A percentile compares a stretch with the other conserved stretches of the same genome.
These are phyloP conservation scores for Rhinoderma darwinii DNA, from an alignment of 2,113 vertebrate species.

Conservation along the genomic window DNA sequence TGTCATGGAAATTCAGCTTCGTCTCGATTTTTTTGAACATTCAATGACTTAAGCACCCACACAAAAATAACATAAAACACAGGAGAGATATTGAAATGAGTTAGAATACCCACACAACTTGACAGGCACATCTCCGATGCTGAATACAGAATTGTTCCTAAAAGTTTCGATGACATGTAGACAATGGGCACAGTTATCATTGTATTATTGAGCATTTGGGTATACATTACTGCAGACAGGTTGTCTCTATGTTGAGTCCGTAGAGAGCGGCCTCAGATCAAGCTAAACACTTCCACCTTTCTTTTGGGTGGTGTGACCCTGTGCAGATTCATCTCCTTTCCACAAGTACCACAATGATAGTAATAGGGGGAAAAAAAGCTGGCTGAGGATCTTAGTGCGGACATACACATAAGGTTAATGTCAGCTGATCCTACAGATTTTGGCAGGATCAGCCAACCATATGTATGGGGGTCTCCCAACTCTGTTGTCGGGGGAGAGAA, in stretches of 20 bases:
- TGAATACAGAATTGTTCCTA: neutral
- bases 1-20: neutral
- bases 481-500: too few species aligned
- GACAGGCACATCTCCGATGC: neutral
- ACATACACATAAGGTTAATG: too few species aligned
- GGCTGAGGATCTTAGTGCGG: too few species aligned
- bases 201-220: neutral
- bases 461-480: too few species aligned
- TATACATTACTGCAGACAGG: neutral
- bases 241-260: too few species aligned
- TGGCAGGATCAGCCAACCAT: too few species aligned
- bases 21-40: neutral
- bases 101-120: neutral
- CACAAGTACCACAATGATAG: too few species aligned
- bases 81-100: neutral
- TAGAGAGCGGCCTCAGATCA: too few species aligned
- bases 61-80: neutral
- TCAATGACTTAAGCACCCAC: neutral
- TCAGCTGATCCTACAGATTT: too few species aligned
- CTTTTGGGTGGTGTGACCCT: too few species aligned
- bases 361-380: too few species aligned
- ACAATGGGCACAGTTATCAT: neutral
- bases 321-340: too few species aligned
- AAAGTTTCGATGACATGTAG: neutral
- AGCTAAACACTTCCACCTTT: neutral